Percentiles rank a stretch among this genome's conserved stretches.
Evolutionary conservation across 92 coral and sea anemone species (phyloP).

Genomic region (Parazoanthus swiftii): DNA sequence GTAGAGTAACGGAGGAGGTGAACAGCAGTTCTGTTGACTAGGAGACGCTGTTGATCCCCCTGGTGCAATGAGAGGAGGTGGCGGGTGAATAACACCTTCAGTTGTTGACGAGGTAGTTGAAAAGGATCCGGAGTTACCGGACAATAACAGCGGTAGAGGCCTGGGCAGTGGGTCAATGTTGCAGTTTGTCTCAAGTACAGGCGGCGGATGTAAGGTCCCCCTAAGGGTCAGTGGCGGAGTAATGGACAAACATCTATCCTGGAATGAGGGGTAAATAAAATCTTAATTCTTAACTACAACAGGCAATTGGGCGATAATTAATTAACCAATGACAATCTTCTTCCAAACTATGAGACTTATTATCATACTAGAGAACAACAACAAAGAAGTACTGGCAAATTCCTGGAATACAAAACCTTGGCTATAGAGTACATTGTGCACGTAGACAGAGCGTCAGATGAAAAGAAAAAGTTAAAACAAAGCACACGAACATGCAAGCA

Average conservation of each 20-base stretch:
- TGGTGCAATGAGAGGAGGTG: constrained; percentile 48
- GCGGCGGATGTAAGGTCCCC: constrained; percentile 56
- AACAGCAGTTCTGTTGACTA: constrained; percentile 52
- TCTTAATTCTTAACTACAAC: not conserved
- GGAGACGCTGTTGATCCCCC: constrained; percentile 49
- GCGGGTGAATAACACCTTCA: not conserved
- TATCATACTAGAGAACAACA: too few species aligned
- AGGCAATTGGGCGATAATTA: not conserved
- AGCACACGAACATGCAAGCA: too few species aligned
- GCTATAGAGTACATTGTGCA: too few species aligned
- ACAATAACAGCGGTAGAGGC: constrained; percentile 54
- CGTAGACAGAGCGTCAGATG: too few species aligned
- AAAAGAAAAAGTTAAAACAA: too few species aligned
- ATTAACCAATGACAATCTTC: too few species aligned
- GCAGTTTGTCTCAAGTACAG: constrained; percentile 20
- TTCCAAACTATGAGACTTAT: too few species aligned
- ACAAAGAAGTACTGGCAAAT: too few species aligned
- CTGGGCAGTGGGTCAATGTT: constrained; percentile 54
- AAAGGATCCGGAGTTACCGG: constrained; percentile 42
- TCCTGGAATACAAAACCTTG: too few species aligned
- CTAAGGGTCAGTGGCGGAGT: constrained; percentile 75
- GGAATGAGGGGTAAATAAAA: constrained; percentile 23
- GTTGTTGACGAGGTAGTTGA: constrained; percentile 4
- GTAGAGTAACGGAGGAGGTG: constrained; percentile 83
- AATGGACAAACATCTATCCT: constrained; percentile 55